phyloP scores from a whole-genome alignment of 2,888 invertebrate genomes.

The Sepioteuthis lessoniana region DNA sequence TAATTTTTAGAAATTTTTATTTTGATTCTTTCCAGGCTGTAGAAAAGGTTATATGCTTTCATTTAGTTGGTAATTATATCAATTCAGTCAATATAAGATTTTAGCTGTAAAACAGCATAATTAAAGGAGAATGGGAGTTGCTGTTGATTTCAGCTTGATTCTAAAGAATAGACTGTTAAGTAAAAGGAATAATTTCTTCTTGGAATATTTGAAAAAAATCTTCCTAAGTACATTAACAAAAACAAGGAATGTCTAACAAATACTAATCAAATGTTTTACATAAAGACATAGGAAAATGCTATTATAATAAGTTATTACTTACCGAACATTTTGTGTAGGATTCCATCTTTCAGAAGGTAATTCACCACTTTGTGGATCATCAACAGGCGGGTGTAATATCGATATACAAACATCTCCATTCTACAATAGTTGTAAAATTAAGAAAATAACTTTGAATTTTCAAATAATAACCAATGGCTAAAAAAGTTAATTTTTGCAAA shows the following conservation, averaged over 20 bases:
- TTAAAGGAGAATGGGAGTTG: neutral
- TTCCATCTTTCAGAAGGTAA: slow-evolving; percentile 99
- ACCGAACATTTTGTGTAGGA: slow-evolving; percentile 95
- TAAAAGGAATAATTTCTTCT: no score
- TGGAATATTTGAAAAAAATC: no score
- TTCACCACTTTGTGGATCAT: slow-evolving; percentile 99
- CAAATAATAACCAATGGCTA: no score
- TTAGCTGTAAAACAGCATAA: neutral
- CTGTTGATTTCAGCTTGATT: no score
- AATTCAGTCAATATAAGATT: neutral
- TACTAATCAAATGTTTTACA: neutral
- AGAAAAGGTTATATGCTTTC: no score
- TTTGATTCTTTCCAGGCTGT: no score
- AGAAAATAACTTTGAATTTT: neutral
- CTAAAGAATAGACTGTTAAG: no score
- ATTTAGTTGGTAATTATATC: no score
- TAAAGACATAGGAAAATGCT: no score
- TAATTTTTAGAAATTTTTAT: no score
- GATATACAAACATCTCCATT: slow-evolving; percentile 99
- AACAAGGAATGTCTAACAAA: neutral
- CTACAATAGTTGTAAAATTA: slow-evolving; percentile 78
- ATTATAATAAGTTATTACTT: slow-evolving; percentile 45
- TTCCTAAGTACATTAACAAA: neutral
- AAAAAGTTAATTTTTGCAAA: no score
- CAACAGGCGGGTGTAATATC: slow-evolving; percentile 98